Evolutionary conservation across 2,113 vertebrate genomes (phyloP).

Genomic region (Percina caprodes): DNA sequence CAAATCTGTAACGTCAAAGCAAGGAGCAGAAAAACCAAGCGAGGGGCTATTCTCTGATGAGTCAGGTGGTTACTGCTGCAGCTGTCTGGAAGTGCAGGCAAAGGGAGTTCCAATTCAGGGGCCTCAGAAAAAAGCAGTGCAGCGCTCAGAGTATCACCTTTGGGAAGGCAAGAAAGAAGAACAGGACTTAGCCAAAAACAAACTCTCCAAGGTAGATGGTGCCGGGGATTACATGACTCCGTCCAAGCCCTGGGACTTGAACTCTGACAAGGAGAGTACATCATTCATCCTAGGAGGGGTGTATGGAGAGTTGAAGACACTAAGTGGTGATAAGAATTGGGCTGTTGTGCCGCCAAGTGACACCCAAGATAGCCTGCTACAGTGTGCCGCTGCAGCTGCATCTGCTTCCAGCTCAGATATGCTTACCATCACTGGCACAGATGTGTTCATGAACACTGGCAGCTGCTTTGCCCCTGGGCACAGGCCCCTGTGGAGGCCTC

Average conservation of each 20-base stretch:
- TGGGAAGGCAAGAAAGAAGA: conserved; percentile 96
- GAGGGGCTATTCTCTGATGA: conserved; percentile 89
- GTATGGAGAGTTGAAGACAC: conserved; percentile 95
- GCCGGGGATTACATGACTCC: conserved; percentile 95
- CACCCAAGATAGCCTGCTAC: conserved; percentile 87
- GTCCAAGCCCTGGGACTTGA: conserved; percentile 93
- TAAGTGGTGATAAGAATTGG: conserved; percentile 93
- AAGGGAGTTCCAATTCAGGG: conserved; percentile 85
- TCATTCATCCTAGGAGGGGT: conserved; percentile 98
- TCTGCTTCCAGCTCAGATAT: conserved; percentile 86
- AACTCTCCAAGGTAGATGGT: conserved; percentile 89
- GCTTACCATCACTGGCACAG: conserved; percentile 94
- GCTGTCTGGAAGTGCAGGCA: conserved; percentile 89
- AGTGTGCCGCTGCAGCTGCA: conserved; percentile 88
- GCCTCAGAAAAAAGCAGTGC: conserved; percentile 91
- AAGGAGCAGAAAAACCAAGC: conserved; percentile 85
- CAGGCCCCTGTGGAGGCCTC: conserved; percentile 94
- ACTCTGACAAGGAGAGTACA: conserved; percentile 90
- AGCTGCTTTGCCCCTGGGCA: conserved; percentile 95
- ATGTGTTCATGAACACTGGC: conserved; percentile 96
- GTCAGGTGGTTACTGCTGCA: conserved; percentile 87
- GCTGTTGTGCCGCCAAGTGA: conserved; percentile 90
- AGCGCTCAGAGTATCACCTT: conserved; percentile 95
- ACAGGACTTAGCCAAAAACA: conserved; percentile 86
- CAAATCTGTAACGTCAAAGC: conserved; percentile 78